phyloP scores from a whole-genome alignment of 2,797 vertebrate genomes.

The Sardinella longiceps region DNA sequence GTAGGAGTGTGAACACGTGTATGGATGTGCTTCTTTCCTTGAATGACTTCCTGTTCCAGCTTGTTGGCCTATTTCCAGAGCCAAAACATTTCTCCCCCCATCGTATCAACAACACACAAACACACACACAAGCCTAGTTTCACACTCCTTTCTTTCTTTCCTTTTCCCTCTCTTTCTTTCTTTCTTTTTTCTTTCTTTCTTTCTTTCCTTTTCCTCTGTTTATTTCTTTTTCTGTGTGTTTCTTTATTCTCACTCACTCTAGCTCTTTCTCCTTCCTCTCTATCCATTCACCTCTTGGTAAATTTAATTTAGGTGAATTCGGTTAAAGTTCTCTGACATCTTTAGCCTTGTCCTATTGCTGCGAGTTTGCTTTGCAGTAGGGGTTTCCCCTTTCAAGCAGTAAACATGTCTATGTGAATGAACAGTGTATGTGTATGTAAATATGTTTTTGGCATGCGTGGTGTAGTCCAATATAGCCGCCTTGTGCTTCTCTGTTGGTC shows the following conservation, averaged over 20 bases:
- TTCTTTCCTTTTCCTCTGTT: background rate
- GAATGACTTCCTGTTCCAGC: slow-evolving; percentile 44
- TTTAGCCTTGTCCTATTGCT: background rate
- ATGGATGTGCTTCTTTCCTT: slow-evolving; percentile 21
- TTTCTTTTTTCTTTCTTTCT: slow-evolving; percentile 15
- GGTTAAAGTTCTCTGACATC: background rate
- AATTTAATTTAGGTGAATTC: slow-evolving; percentile 1
- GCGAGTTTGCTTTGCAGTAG: background rate
- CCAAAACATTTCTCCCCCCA: slow-evolving; percentile 11
- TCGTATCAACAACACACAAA: background rate
- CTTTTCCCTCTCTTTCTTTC: slow-evolving; percentile 11
- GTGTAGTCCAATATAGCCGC: background rate
- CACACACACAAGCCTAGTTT: background rate
- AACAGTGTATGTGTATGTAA: background rate
- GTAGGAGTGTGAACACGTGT: background rate
- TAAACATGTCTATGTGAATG: background rate
- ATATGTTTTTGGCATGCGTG: background rate
- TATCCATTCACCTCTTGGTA: background rate
- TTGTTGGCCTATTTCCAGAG: slow-evolving; percentile 27
- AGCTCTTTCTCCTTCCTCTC: background rate
- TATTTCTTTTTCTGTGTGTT: background rate
- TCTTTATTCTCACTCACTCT: background rate
- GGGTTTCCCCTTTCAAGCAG: background rate
- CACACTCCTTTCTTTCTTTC: background rate
- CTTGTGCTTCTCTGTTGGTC: background rate